Conservation (phyloP, 2,113 vertebrate genomes). For the Pachypanchax playfairii region DNA sequence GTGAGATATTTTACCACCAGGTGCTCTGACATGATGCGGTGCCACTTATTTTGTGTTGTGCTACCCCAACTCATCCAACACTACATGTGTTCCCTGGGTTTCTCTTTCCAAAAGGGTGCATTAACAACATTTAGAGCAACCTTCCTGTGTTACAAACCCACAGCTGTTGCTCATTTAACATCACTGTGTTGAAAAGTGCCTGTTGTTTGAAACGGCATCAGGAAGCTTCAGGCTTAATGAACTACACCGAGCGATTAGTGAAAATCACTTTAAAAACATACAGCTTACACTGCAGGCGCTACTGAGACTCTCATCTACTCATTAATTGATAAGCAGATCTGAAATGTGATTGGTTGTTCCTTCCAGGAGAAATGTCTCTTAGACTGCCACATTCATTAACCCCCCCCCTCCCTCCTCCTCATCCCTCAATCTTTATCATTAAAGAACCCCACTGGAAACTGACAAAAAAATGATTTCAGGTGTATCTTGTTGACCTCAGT, state of each 20-base stretch:
- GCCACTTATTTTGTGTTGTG: slow-evolving; percentile 19
- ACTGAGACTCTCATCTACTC: slow-evolving; percentile 52
- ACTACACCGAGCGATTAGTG: slow-evolving; percentile 50
- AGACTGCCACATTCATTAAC: slow-evolving; percentile 45
- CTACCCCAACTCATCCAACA: not conserved
- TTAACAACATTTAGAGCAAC: slow-evolving; percentile 32
- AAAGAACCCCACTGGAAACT: slow-evolving; percentile 46
- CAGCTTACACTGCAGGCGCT: slow-evolving; percentile 39
- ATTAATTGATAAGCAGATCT: slow-evolving; percentile 66
- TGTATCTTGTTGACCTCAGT: slow-evolving; percentile 50
- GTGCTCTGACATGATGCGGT: slow-evolving; percentile 1
- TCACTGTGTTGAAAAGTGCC: slow-evolving; percentile 23
- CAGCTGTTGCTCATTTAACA: slow-evolving; percentile 35
- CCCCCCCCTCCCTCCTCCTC: not conserved
- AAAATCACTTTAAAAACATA: slow-evolving; percentile 29
- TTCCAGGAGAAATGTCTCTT: slow-evolving; percentile 46
- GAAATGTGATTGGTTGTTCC: slow-evolving; percentile 52
- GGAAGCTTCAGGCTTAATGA: slow-evolving; percentile 45
- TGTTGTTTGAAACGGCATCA: slow-evolving; percentile 32
- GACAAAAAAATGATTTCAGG: slow-evolving; percentile 60
- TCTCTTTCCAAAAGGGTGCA: slow-evolving; percentile 15
- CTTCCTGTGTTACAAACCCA: slow-evolving; percentile 18
- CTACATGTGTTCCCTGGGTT: not conserved
- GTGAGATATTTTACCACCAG: slow-evolving; percentile 20
- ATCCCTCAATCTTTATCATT: slow-evolving; percentile 47